Conservation (phyloP, 2,888 invertebrate genomes). For the Cremastinae sp. region DNA sequence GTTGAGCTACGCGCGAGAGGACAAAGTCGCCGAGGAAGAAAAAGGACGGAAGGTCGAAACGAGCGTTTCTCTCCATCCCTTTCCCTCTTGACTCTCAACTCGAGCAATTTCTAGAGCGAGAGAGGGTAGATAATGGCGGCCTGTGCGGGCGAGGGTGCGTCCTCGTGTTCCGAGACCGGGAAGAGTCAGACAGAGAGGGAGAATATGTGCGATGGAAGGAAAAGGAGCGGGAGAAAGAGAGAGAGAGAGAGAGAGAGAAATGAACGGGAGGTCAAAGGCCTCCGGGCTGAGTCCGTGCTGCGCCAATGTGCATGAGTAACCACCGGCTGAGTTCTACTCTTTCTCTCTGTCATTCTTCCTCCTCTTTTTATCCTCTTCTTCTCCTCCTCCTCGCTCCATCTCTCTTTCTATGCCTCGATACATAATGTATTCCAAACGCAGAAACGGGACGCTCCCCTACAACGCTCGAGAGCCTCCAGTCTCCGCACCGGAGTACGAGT, state of each 20-base stretch:
- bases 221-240: slow-evolving; percentile 34
- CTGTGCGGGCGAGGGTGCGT: slow-evolving; percentile 54
- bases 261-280: slow-evolving; percentile 77
- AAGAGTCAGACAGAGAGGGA: slow-evolving; percentile 46
- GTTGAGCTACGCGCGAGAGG: background rate
- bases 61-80: slow-evolving; percentile 5
- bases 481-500: background rate
- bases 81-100: slow-evolving; percentile 43
- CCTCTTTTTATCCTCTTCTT: slow-evolving; percentile 30
- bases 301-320: slow-evolving; percentile 69
- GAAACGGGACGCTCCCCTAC: slow-evolving; percentile 50
- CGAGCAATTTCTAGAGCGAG: slow-evolving; percentile 55
- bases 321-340: slow-evolving; percentile 64
- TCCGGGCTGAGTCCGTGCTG: slow-evolving; percentile 73
- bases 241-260: slow-evolving; percentile 56
- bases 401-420: slow-evolving; percentile 56
- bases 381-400: slow-evolving; percentile 38
- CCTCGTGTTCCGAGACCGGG: slow-evolving; percentile 37
- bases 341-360: slow-evolving; percentile 56
- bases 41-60: slow-evolving; percentile 24
- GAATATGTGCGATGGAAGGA: slow-evolving; percentile 50
- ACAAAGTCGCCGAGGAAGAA: slow-evolving; percentile 38
- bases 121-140: slow-evolving; percentile 54
- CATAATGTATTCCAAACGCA: slow-evolving; percentile 63
- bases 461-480: slow-evolving; percentile 43